Percentiles rank a stretch among this genome's conserved stretches.
phyloP scores from a whole-genome alignment of 2,113 vertebrate genomes.

The Callithrix jacchus region DNA sequence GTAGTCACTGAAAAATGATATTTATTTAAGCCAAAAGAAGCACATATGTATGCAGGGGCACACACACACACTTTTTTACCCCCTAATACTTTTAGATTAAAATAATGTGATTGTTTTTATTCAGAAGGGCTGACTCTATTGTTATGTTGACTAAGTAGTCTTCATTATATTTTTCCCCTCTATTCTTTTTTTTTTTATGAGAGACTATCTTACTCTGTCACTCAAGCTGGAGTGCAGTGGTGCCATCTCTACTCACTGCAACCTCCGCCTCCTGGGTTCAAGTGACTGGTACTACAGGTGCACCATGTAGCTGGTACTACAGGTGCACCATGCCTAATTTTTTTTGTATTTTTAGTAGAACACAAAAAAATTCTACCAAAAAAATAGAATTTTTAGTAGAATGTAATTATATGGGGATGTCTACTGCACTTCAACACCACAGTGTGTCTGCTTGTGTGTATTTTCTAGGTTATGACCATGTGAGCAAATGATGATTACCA shows the following conservation, averaged over 20 bases:
- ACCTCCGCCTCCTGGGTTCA: too few relatives aligned
- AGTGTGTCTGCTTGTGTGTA: rapidly evolving
- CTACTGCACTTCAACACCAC: background rate
- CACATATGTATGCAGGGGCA: background rate
- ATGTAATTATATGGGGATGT: background rate
- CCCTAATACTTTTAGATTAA: background rate
- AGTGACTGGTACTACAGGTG: too few relatives aligned
- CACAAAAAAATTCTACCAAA: too few relatives aligned
- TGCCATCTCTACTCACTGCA: too few relatives aligned
- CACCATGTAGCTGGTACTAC: too few relatives aligned
- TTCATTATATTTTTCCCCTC: background rate
- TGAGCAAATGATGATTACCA: too few relatives aligned
- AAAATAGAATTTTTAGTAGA: too few relatives aligned
- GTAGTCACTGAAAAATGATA: background rate
- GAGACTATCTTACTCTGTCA: too few relatives aligned
- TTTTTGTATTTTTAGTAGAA: too few relatives aligned
- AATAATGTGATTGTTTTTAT: background rate
- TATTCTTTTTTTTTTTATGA: too few relatives aligned
- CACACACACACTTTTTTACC: background rate
- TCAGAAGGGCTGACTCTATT: background rate
- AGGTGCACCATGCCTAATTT: too few relatives aligned
- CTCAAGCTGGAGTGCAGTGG: too few relatives aligned
- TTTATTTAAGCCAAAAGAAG: background rate
- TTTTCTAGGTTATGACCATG: background rate
- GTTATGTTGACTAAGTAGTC: background rate